Evolutionary conservation across 2,113 vertebrate species (phyloP).

Genomic region (Illadopsis cleaveri): DNA sequence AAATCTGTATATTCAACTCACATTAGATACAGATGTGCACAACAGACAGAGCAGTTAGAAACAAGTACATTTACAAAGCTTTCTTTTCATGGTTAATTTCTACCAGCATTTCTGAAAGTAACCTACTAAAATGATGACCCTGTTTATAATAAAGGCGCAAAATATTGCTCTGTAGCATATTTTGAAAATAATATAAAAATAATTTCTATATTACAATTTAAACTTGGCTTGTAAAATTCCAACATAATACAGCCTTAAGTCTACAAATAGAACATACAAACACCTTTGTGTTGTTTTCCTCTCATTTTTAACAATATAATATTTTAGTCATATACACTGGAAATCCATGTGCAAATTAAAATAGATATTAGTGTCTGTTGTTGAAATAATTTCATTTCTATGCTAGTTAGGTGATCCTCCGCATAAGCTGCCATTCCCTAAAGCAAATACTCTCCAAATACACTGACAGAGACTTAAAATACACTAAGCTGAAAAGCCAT

Average conservation of each 20-base stretch:
- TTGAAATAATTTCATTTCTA: slow-evolving; percentile 79
- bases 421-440: slow-evolving; percentile 66
- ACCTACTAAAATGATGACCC: slow-evolving; percentile 70
- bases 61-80: slow-evolving; percentile 53
- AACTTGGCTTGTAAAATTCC: slow-evolving; percentile 82
- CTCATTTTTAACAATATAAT: slow-evolving; percentile 79
- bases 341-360: slow-evolving; percentile 84
- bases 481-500: slow-evolving; percentile 69
- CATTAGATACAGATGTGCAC: slow-evolving; percentile 48
- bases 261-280: slow-evolving; percentile 80
- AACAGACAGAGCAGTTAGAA: slow-evolving; percentile 61
- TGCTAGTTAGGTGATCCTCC: slow-evolving; percentile 74
- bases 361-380: slow-evolving; percentile 80
- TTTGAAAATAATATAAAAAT: slow-evolving; percentile 85
- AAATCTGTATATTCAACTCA: slow-evolving; percentile 33
- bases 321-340: slow-evolving; percentile 78
- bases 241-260: slow-evolving; percentile 73
- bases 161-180: slow-evolving; percentile 79
- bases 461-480: slow-evolving; percentile 71
- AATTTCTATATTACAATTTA: slow-evolving; percentile 83
- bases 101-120: slow-evolving; percentile 58
- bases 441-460: slow-evolving; percentile 68
- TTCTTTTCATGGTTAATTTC: slow-evolving; percentile 50
- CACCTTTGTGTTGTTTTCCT: slow-evolving; percentile 58
- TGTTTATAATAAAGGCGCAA: slow-evolving; percentile 76